Evolutionary conservation across 1,140 invertebrate species (phyloP).

Genomic region (Drosophila busckii): DNA sequence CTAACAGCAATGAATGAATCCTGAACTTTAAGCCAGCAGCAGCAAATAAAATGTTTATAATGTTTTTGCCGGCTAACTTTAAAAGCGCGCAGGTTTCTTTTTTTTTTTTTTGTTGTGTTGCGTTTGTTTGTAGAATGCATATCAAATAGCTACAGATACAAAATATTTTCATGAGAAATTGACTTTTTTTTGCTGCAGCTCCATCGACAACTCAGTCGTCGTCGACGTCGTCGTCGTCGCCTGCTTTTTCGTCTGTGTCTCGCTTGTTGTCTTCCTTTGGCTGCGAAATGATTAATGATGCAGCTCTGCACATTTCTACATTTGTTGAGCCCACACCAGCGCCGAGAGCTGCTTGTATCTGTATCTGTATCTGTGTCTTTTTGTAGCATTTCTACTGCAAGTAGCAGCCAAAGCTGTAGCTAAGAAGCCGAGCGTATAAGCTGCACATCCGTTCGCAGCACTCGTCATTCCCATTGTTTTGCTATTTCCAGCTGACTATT

Average conservation of each 20-base stretch:
- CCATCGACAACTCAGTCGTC: conserved; percentile 29
- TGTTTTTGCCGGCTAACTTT: no score
- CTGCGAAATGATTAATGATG: conserved; percentile 78
- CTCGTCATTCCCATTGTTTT: conserved; percentile 32
- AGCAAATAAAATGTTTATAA: conserved; percentile 35
- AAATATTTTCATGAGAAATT: conserved; percentile 78
- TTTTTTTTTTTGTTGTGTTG: conserved; percentile 2
- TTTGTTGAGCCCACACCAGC: conserved; percentile 51
- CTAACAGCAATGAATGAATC: not conserved
- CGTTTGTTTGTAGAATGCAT: conserved; percentile 35
- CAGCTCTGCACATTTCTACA: conserved; percentile 65
- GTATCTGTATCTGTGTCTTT: conserved; percentile 25
- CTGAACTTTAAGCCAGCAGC: conserved; percentile 9
- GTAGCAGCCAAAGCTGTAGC: conserved; percentile 44
- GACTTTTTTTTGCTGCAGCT: conserved; percentile 72
- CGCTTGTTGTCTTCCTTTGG: conserved; percentile 59
- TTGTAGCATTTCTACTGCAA: no score
- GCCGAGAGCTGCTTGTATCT: conserved; percentile 11
- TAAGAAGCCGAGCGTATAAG: conserved; percentile 33
- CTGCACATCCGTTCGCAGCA: conserved; percentile 42
- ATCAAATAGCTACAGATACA: conserved; percentile 66
- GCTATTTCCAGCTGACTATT: conserved; percentile 19
- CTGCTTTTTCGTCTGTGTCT: conserved; percentile 51
- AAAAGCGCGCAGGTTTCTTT: no score
- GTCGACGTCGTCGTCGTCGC: conserved; percentile 43